phyloP scores from a whole-genome alignment of 2,888 invertebrate genomes.

The Chrysina gloriosa region DNA sequence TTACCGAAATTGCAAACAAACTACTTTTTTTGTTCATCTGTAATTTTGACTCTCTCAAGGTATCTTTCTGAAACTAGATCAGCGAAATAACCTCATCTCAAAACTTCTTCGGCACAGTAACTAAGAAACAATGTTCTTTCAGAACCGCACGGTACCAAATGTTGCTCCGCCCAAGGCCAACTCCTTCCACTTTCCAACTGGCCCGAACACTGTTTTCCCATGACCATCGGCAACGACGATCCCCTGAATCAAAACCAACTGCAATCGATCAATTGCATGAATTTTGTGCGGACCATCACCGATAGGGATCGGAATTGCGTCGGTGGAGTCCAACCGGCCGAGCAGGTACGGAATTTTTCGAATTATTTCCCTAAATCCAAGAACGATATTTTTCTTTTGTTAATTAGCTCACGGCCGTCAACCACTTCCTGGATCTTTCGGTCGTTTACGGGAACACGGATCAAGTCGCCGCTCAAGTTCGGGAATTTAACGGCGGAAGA shows the following conservation, averaged over 20 bases:
- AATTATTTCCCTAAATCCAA: no score
- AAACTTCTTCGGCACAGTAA: no score
- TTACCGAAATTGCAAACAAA: constrained; percentile 49
- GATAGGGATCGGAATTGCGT: constrained; percentile 77
- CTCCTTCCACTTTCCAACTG: constrained; percentile 65
- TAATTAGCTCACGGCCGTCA: constrained; percentile 77
- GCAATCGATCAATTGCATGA: constrained; percentile 74
- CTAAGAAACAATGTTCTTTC: constrained; percentile 26
- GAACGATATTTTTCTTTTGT: constrained; percentile 46
- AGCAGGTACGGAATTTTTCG: constrained; percentile 73
- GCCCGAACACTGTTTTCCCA: constrained; percentile 68
- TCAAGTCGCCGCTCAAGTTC: constrained; percentile 73
- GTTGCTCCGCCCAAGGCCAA: constrained; percentile 72
- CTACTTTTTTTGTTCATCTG: no score
- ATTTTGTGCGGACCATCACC: constrained; percentile 77
- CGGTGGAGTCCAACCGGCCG: constrained; percentile 72
- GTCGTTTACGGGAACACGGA: constrained; percentile 83
- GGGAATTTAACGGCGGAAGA: constrained; percentile 77
- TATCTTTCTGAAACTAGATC: no score
- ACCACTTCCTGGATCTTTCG: constrained; percentile 82
- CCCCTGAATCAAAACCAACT: constrained; percentile 69
- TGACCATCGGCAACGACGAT: constrained; percentile 68
- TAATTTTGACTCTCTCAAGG: no score
- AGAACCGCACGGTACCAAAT: constrained; percentile 72
- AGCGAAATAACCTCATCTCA: no score